Evolutionary conservation across 2,888 invertebrate species (phyloP).

Genomic region (Lasioglossum calceatum): DNA sequence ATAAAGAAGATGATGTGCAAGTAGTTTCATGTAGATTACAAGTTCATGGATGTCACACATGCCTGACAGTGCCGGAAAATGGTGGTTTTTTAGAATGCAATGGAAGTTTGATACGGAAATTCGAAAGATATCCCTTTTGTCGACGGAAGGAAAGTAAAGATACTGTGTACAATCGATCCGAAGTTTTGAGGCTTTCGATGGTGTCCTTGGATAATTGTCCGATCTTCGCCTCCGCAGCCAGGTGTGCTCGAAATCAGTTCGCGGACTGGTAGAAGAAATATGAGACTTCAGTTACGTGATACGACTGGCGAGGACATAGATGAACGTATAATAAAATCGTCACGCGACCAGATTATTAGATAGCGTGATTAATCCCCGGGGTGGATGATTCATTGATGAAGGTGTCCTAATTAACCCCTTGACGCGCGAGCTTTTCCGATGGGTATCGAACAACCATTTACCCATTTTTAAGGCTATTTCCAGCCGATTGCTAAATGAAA

Average conservation of each 20-base stretch:
- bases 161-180: not conserved
- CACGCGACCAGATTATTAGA: constrained; percentile 72
- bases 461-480: not conserved
- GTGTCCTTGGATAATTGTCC: not conserved
- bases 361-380: constrained; percentile 58
- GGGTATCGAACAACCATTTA: not conserved
- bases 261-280: constrained; percentile 59
- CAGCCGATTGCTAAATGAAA: constrained; percentile 4
- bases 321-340: constrained; percentile 72
- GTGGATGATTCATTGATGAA: constrained; percentile 44
- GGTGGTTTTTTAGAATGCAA: not conserved
- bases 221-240: not conserved
- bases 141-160: not conserved
- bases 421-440: constrained; percentile 1
- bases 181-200: not conserved
- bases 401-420: constrained; percentile 32
- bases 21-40: not conserved
- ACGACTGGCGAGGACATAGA: constrained; percentile 67
- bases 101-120: not conserved
- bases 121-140: not conserved
- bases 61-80: not conserved
- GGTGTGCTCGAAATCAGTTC: constrained; percentile 20
- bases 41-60: not conserved
- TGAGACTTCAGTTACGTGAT: constrained; percentile 62
- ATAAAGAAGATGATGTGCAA: too few species aligned